Evolutionary conservation across 2,797 vertebrate genomes (phyloP), one percentile per base, ranked within the genome.

Genomic region (Pangasius sanitwongsei): DNA sequence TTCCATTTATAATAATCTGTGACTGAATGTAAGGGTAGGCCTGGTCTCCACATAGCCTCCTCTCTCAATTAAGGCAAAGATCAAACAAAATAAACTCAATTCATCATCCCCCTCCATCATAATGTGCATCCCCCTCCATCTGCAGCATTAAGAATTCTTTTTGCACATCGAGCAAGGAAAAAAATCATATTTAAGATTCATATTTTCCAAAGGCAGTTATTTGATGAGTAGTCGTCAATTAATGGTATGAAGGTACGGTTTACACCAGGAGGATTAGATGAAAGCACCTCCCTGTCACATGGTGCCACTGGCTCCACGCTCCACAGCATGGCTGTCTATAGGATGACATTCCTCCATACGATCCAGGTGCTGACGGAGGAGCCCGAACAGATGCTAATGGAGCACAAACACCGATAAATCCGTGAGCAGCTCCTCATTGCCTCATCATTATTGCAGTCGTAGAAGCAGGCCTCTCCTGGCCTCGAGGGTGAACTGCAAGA

Each of bases 191-290:
- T 93, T 94, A 94, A 94, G 92, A 94, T 95, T 95, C 93, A 93
- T 93, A 94, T 96, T 96, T 96, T 89, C 86, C 94, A 95, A 95
- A 96, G 95, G 94, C 93, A 93, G 91, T 93, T 93, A 96, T 96
- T 96, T 96, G 95, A 96, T 96, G 95, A 96, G 95, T 95, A 96
- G 95, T 96, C 96, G 95, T 96, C 95, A 96, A 96, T 96, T 96
- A 96, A 96, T 95, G 87, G 94, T 94, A 95, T 93, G 94, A 95
- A 95, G 95, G 94, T 94, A 94, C 94, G 95, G 94, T 95, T 96
- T 96, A 96, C 93, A 91, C 94, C 94, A 91, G 91, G 90, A 94
- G 93, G 94, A 95, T 96, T 93, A 96, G 96, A 97, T 97, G 96
- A 96, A 97, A 97, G 96, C 92, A 93, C 90, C 93, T 93, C 92